Evolutionary conservation across 1,140 invertebrate species (phyloP), one percentile per base, ranked within the genome.

Genomic region (Pteromalus puparum): DNA sequence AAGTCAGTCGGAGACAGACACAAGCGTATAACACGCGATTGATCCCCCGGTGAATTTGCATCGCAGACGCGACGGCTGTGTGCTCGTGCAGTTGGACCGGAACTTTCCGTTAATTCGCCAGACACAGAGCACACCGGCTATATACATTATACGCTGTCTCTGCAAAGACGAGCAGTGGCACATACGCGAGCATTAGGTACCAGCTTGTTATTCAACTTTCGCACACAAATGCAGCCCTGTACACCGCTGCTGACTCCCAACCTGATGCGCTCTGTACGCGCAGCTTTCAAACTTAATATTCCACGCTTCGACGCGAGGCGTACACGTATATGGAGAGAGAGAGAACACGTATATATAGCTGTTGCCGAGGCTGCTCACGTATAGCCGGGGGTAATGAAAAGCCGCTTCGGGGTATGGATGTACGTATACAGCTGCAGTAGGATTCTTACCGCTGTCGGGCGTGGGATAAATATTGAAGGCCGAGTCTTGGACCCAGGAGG

Each of bases 401-500:
- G 81, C 28, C 34, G 42, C 72, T 28, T 0, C 72, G 28, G 9
- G 26, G 0, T 38, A n/a, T 21, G 70, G 53, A 30, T 34, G 28
- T 28, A 2, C 26, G 26, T 67, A 78, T 46, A n/a, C 18, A 72
- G 65, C 42, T 34, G 28, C n/a, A n/a, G n/a, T n/a, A n/a, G n/a
- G 30, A 42, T 87, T 92, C 93, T 94, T 92, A 96, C 96, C 97
- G 90, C 96, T 96, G 91, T 97, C 96, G 83, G 96, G 95, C 85
- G 96, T 96, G 10, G 96, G 96, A 89, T 97, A 96, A 88, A 97
- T 96, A 91, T 96, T 97, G 92, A 97, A 95, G 85, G 94, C 94
- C 61, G 95, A 96, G 88, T 98, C 97, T 91, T 96, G 96, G 76
- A 96, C 95, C 98, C 98, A 99, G 26, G 97, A 97, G 24, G 97